A percentile compares a stretch with the other conserved stretches of the same genome.
Conservation (phyloP, 2,113 vertebrate genomes). For the Aegotheles bennettii region DNA sequence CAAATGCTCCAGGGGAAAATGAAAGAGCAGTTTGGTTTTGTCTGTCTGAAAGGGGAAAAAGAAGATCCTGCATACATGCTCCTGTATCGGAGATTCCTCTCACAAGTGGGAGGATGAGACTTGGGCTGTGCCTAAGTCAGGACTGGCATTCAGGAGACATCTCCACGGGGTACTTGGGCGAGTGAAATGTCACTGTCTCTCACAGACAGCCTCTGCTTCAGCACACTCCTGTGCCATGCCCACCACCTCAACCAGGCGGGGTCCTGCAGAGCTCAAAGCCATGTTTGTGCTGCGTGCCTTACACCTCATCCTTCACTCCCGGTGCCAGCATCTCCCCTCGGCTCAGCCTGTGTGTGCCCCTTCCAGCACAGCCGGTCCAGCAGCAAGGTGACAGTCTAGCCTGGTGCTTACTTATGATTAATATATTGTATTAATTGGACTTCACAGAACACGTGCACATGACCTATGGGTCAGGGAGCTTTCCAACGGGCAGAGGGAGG, state of each 20-base stretch:
- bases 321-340: neutral
- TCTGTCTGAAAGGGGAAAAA: neutral
- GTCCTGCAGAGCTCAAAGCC: accelerated
- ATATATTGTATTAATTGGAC: neutral
- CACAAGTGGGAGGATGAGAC: neutral
- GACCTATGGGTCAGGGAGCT: neutral
- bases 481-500: neutral
- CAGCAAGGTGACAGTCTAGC: accelerated
- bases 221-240: neutral
- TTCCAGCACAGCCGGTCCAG: neutral
- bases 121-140: neutral
- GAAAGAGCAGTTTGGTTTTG: neutral
- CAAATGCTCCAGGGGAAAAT: neutral
- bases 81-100: neutral
- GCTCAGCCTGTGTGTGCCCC: neutral
- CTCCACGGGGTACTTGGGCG: accelerated
- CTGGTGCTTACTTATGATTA: neutral
- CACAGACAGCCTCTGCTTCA: neutral
- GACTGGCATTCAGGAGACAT: neutral
- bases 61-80: neutral
- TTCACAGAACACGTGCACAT: accelerated
- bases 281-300: neutral
- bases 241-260: neutral
- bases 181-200: accelerated
- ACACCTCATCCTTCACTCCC: accelerated